Evolutionary conservation across 2,797 vertebrate species (phyloP).

Genomic region (Tragopan temminckii): DNA sequence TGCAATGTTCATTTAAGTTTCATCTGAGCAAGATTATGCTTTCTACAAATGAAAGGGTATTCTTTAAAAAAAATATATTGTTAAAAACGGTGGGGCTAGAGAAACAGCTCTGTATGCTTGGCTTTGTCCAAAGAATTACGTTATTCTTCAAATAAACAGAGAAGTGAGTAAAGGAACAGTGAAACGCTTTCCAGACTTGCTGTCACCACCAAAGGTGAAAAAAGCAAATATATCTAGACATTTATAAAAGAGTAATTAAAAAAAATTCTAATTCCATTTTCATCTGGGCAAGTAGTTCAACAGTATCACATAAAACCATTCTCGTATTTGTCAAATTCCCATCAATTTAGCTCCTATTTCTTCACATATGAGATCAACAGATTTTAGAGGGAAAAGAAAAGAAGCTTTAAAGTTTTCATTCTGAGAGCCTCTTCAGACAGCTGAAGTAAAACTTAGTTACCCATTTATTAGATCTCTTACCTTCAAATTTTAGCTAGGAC

Average conservation of each 20-base stretch:
- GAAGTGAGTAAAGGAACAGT: neutral
- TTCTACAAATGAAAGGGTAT: neutral
- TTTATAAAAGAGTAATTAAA: slow-evolving; percentile 7
- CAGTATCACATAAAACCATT: neutral
- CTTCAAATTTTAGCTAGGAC: neutral
- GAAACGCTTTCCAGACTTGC: slow-evolving; percentile 47
- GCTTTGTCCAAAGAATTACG: neutral
- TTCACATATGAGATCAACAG: neutral
- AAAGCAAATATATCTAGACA: neutral
- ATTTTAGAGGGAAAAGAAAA: neutral
- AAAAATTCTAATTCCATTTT: slow-evolving; percentile 21
- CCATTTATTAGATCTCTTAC: neutral
- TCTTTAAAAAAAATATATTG: neutral
- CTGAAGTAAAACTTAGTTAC: neutral
- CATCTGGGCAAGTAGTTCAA: neutral
- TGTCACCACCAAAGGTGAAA: neutral
- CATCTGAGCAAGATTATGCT: neutral
- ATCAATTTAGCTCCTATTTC: neutral
- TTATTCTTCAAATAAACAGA: slow-evolving; percentile 56
- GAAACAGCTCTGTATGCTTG: neutral
- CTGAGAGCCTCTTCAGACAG: neutral
- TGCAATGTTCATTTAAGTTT: neutral
- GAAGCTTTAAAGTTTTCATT: neutral
- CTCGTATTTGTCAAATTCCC: neutral
- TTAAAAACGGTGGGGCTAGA: neutral